Evolutionary conservation across 2,888 invertebrate species (phyloP), one percentile per base, ranked within the genome.

Genomic region (Amphipoea lucens): DNA sequence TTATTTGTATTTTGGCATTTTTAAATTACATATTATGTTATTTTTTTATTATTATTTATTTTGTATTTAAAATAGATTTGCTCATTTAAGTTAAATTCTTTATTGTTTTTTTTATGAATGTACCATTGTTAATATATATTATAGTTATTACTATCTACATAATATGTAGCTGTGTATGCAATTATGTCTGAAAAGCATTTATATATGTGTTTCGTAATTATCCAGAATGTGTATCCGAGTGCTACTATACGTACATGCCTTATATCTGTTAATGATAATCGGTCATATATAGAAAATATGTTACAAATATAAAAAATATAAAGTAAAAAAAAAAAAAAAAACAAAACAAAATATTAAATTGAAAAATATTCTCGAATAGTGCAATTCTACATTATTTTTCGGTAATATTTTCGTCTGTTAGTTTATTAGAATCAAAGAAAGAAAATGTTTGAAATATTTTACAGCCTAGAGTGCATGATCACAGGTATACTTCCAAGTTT

Each of bases 191-290:
- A 77, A 79, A 79, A 82, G 78, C 80, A 87, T 85, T 87, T 85
- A 87, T 80, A 51, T 78, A 79, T 83, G 67, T 78, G 74, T 80
- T 78, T 81, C 71, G 66, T 86, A 77, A 73, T 68, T 79, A 83
- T 20, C 74, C 57, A 79, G 63, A 78, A 63, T 84, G 79, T 87
- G 62, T 87, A 87, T 82, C 80, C 73, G 73, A 83, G 83, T 89
- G 88, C 86, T 87, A 86, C 78, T 79, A 77, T 85, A 84, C 79
- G 78, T 84, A 89, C 84, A 87, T 84, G 90, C 89, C 90, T 89
- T 89, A 87, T 86, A 83, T 81, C 72, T 86, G 83, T 87, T 84
- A 84, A 74, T n/a, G n/a, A n/a, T 83, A 81, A 78, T 80, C 76
- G 76, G 78, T 75, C 80, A 78, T 77, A 77, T 65, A 76, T 88